Evolutionary conservation across 1,140 invertebrate genomes (phyloP).

Genomic region (Artemia franciscana): DNA sequence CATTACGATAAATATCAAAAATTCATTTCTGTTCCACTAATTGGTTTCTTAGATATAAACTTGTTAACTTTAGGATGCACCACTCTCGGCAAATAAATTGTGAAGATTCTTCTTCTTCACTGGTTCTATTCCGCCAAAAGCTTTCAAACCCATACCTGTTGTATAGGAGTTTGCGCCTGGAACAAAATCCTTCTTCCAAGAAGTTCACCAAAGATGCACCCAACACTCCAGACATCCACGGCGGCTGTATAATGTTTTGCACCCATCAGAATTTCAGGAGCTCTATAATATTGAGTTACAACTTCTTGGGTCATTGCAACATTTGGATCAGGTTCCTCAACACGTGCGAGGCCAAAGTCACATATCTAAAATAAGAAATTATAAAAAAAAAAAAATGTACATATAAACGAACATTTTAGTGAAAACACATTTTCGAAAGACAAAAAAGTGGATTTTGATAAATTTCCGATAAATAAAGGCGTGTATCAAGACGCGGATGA

Average conservation of each 20-base stretch:
- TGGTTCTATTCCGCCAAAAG: too few species aligned
- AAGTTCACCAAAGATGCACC: constrained; percentile 97
- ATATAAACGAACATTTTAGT: too few species aligned
- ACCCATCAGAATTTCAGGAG: constrained; percentile 94
- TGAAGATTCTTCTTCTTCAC: too few species aligned
- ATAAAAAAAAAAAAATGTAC: background rate
- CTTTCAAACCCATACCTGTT: constrained; percentile 63
- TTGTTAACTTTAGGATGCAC: too few species aligned
- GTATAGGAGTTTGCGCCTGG: constrained; percentile 80
- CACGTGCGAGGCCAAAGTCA: constrained; percentile 84
- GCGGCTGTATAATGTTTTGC: constrained; percentile 89
- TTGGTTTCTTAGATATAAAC: too few species aligned
- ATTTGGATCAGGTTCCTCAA: constrained; percentile 73
- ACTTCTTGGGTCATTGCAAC: constrained; percentile 98
- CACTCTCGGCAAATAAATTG: too few species aligned
- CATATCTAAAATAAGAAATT: constrained; percentile 44
- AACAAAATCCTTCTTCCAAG: constrained; percentile 85
- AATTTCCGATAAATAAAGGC: too few species aligned
- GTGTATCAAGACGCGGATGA: too few species aligned
- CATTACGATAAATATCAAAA: too few species aligned
- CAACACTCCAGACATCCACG: constrained; percentile 95
- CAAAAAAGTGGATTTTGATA: too few species aligned
- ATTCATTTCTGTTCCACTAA: too few species aligned
- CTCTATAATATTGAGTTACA: constrained; percentile 94
- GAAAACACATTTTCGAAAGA: background rate